Evolutionary conservation across 1,140 invertebrate genomes (phyloP).

Genomic region (Caenorhabditis brenneri): DNA sequence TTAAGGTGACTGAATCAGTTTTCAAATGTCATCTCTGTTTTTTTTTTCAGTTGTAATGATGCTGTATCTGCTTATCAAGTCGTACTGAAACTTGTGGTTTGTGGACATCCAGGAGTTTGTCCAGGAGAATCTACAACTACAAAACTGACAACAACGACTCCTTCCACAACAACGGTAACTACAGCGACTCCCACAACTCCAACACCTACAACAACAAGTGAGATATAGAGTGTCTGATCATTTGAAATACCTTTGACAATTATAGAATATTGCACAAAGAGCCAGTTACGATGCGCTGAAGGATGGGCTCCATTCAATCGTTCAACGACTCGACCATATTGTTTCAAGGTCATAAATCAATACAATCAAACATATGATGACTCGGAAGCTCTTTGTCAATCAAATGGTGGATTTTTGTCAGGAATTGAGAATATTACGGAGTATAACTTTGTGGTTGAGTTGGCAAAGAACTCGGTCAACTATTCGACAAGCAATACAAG

Average conservation of each 20-base stretch:
- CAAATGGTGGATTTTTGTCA: background rate
- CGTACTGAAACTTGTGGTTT: background rate
- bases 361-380: background rate
- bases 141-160: background rate
- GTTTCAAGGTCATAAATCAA: background rate
- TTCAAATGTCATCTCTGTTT: background rate
- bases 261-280: background rate
- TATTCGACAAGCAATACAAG: background rate
- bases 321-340: background rate
- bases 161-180: background rate
- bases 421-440: slow-evolving; percentile 12
- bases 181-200: background rate
- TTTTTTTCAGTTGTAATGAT: background rate
- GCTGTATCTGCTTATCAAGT: background rate
- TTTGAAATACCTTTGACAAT: background rate
- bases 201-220: background rate
- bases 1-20: background rate
- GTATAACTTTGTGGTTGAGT: background rate
- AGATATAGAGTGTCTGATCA: background rate
- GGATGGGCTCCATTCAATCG: slow-evolving; percentile 10
- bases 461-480: background rate
- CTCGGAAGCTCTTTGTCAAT: background rate
- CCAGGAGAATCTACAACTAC: background rate
- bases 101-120: background rate
- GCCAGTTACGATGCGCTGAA: background rate